A percentile compares a stretch with the other conserved stretches of the same genome.
Evolutionary conservation across 2,888 invertebrate genomes (phyloP).

Genomic region (Mythimna pallens): DNA sequence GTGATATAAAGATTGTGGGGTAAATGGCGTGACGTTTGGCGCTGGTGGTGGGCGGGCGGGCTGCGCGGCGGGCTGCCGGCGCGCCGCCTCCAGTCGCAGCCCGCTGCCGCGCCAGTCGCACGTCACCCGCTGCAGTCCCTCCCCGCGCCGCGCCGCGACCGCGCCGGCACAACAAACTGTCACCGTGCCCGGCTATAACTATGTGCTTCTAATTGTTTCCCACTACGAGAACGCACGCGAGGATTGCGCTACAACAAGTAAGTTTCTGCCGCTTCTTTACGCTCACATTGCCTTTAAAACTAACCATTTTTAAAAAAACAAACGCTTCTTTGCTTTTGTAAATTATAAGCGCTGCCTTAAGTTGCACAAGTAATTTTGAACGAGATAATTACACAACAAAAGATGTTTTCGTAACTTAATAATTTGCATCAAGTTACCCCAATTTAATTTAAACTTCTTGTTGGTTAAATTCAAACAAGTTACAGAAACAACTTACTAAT

Average conservation of each 20-base stretch:
- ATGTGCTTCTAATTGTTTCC: conserved; percentile 75
- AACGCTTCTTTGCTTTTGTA: conserved; percentile 44
- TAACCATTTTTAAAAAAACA: conserved; percentile 21
- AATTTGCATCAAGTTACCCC: conserved; percentile 11
- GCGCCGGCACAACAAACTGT: conserved; percentile 83
- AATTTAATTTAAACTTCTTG: conserved; percentile 30
- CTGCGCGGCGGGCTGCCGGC: conserved; percentile 76
- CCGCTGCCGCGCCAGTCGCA: conserved; percentile 83
- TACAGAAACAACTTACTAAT: conserved; percentile 29
- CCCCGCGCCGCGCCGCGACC: conserved; percentile 60
- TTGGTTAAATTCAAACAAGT: conserved; percentile 28
- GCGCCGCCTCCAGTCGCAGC: conserved; percentile 83
- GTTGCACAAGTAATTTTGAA: conserved; percentile 9
- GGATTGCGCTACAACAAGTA: conserved; percentile 72
- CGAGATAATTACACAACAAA: conserved; percentile 16
- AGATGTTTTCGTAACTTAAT: conserved; percentile 36
- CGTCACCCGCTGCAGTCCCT: conserved; percentile 76
- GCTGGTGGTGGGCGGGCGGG: conserved; percentile 81
- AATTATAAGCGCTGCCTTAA: conserved; percentile 9
- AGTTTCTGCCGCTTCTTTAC: conserved; percentile 67
- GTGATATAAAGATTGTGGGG: conserved; percentile 84
- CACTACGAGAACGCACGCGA: conserved; percentile 62
- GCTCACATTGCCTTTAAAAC: conserved; percentile 31
- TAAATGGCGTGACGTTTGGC: conserved; percentile 83
- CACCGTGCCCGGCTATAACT: conserved; percentile 73